Evolutionary conservation across 2,888 invertebrate species (phyloP), one percentile per base, ranked within the genome.

Genomic region (Cheilosia grossa): DNA sequence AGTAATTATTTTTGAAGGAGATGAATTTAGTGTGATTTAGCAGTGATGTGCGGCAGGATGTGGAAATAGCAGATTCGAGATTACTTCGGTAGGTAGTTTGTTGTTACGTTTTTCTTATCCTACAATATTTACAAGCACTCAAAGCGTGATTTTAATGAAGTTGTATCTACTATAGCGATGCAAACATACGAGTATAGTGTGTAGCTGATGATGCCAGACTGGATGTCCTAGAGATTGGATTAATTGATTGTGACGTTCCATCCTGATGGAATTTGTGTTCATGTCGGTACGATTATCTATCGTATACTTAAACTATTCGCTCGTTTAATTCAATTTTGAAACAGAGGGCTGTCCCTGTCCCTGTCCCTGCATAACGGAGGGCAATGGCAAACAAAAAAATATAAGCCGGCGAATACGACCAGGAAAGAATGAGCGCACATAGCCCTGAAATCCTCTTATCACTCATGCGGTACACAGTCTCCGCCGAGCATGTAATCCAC

Each of bases 1-100:
- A 27, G 80, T 85, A 80, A 85, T 85, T 85, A 75, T 80, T 75
- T 80, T 75, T 59, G 75, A 73, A 67, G 70, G 40, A 77, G 75
- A 85, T 80, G 69, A 72, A 80, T 80, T 82, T 24, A 27, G 44
- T 59, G 74, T 47, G 79, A 83, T 37, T 37, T 83, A 63, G 42
- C 47, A 1, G 30, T 33, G 27, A 17, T 33, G 63, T 49, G 59
- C 37, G 37, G 37, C 37, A 17, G 21, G 5, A 64, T 15, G 33
- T 10, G 2, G 24, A 17, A 17, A 37, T 1, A 37, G 37, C 37
- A 56, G 13, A 56, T 53, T 37, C 37, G 21, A 21, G 21, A 19
- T 37, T 9, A 19, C 19, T 42, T 24, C 21, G 2, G 44, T 42
- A 27, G 0, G 2, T 7, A 27, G 42, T 44, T 44, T 10, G 17